Evolutionary conservation across 2,797 vertebrate genomes (phyloP).

Genomic region (Cuniculus paca): DNA sequence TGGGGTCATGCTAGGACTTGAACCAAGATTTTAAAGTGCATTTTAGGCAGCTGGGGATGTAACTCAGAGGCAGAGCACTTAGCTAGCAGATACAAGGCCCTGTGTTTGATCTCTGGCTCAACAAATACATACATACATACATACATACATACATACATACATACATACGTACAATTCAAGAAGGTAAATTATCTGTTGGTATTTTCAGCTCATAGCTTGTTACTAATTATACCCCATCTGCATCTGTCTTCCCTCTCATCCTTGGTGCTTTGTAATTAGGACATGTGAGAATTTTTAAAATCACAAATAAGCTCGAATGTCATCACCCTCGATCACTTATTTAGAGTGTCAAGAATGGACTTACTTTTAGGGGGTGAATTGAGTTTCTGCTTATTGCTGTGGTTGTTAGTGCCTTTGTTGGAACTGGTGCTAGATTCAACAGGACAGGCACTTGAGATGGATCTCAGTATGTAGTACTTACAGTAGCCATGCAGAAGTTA

Average conservation of each 20-base stretch:
- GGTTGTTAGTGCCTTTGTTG: background rate
- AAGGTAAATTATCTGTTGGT: background rate
- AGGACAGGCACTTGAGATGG: background rate
- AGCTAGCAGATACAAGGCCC: background rate
- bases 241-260: background rate
- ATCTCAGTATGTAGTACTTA: background rate
- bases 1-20: background rate
- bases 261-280: background rate
- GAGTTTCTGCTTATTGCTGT: background rate
- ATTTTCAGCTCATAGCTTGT: background rate
- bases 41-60: background rate
- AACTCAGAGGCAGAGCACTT: background rate
- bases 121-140: background rate
- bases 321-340: background rate
- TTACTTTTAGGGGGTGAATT: background rate
- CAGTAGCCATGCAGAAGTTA: background rate
- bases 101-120: background rate
- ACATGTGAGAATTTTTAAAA: background rate
- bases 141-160: background rate
- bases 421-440: background rate
- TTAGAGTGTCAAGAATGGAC: background rate
- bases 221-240: background rate
- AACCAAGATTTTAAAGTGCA: background rate
- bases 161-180: background rate
- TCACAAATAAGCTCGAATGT: background rate